Evolutionary conservation across 2,113 vertebrate species (phyloP), one percentile per base, ranked within the genome.

Genomic region (Labeo rohita): DNA sequence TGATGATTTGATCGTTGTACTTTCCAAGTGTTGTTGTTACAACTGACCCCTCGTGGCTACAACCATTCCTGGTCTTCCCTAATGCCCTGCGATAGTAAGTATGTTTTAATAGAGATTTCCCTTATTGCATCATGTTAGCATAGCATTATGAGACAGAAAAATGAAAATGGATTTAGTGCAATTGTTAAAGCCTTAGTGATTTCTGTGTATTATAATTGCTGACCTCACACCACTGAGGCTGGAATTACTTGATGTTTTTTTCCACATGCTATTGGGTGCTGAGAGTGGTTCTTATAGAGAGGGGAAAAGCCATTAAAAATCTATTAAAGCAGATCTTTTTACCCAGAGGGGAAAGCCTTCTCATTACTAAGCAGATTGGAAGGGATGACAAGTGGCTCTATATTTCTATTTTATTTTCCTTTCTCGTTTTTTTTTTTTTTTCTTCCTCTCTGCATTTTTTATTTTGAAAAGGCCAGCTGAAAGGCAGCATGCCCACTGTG

Each of bases 251-350:
- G 84, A 81, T 86, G 88, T 88, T 89, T 89, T 89, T 89, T 89
- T 50, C 54, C 86, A 88, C 65, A 54, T 89, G 87, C 90, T 90
- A 88, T 90, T 92, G 88, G 91, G 87, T 91, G 88, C 86, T 87
- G 87, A 89, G 89, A 91, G 88, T 89, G 89, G 80, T 89, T 91
- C 89, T 90, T 88, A 81, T 90, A 87, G 76, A 87, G 86, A 88
- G 66, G 85, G 77, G 84, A 79, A 87, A 92, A 91, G 89, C 90
- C 89, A 94, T 94, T 94, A 93, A 93, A 92, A 93, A 93, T 93
- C 91, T 93, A 93, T 95, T 93, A 91, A 91, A 88, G 85, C 90
- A 87, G 86, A 91, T 94, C 90, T 93, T 91, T 93, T 90, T 87
- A 93, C 92, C 91, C 93, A 91, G 80, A 89, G 89, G 92, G 92